Evolutionary conservation across 2,888 invertebrate species (phyloP), one percentile per base, ranked within the genome.

Genomic region (Ommatoiulus sabulosus): DNA sequence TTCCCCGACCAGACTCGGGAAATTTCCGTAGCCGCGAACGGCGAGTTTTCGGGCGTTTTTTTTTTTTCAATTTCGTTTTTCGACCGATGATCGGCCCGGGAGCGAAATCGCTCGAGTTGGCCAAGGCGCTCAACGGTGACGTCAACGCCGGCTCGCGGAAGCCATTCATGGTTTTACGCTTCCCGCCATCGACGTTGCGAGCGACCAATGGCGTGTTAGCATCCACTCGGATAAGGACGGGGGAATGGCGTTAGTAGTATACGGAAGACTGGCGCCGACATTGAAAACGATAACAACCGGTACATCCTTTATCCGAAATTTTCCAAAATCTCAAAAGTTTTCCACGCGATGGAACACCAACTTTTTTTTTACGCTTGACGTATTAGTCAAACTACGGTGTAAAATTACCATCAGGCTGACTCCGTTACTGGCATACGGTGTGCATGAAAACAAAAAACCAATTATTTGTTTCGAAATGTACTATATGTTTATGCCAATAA

Each of bases 161-260:
- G 57, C 87, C 87, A 87, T 87, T 87, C 87, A 87, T 52, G 24
- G 87, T 87, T 87, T 87, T 52, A 87, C 48, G 48, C 46, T 87
- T 87, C 87, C 87, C 87, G 87, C 87, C 46, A 52, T 46, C 8
- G 20, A n/a, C 17, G 85, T 6, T 12, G 0, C 72, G 20, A 8
- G 15, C 44, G 46, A 15, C 85, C 85, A 85, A 85, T 85, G 85
- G 46, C n/a, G 7, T 3, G 6, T 20, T n/a, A 0, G n/a, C 43
- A n/a, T n/a, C 44, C 15, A 2, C 43, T 72, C 72, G 7, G n/a
- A 72, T 72, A 72, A 20, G 63, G 63, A 24, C 72, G 72, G 72
- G 52, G 24, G 72, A 72, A 20, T 72, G 72, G 72, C 72, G 20
- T 24, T 6, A 3, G 52, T 52, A 48, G 48, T 15, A 15, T 52